A percentile compares a stretch with the other conserved stretches of the same genome.
Conservation (phyloP, 2,888 invertebrate genomes). For the Zeuzera pyrina region DNA sequence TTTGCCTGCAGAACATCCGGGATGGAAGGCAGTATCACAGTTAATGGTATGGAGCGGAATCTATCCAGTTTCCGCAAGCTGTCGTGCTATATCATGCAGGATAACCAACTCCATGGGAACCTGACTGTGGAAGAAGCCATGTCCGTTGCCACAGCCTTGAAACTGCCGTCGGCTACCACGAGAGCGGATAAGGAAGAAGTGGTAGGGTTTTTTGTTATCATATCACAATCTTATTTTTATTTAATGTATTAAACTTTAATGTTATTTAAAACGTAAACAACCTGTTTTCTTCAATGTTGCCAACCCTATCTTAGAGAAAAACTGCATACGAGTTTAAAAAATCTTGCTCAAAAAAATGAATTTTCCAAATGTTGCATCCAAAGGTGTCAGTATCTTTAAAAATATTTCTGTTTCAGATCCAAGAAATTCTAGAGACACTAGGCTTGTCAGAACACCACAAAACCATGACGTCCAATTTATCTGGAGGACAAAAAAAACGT, state of each 20-base stretch:
- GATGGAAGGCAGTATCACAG: conserved; percentile 86
- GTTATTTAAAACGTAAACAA: neutral
- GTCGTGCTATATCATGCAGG: conserved; percentile 98
- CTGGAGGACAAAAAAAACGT: conserved; percentile 96
- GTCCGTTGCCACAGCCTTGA: conserved; percentile 92
- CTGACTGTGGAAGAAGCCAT: conserved; percentile 95
- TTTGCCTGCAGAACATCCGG: conserved; percentile 82
- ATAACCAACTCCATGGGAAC: conserved; percentile 92
- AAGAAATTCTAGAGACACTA: conserved; percentile 92
- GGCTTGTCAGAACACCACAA: conserved; percentile 89
- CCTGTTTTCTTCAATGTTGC: too few species aligned
- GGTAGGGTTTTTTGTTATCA: conserved; percentile 80
- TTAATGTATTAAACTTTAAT: neutral
- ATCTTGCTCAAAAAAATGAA: too few species aligned
- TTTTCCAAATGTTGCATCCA: too few species aligned
- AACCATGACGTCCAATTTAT: conserved; percentile 92
- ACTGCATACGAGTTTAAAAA: too few species aligned
- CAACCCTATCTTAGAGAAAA: too few species aligned
- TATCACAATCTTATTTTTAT: neutral
- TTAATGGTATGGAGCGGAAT: conserved; percentile 88
- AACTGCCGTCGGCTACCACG: conserved; percentile 82
- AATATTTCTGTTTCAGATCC: conserved; percentile 76
- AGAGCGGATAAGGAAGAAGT: conserved; percentile 84
- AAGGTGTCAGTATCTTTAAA: too few species aligned
- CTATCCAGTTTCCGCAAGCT: conserved; percentile 91